These are phyloP conservation scores for Tachuris rubrigastra DNA, from an alignment of 2,113 vertebrate genomes.

Conservation along the genomic window DNA sequence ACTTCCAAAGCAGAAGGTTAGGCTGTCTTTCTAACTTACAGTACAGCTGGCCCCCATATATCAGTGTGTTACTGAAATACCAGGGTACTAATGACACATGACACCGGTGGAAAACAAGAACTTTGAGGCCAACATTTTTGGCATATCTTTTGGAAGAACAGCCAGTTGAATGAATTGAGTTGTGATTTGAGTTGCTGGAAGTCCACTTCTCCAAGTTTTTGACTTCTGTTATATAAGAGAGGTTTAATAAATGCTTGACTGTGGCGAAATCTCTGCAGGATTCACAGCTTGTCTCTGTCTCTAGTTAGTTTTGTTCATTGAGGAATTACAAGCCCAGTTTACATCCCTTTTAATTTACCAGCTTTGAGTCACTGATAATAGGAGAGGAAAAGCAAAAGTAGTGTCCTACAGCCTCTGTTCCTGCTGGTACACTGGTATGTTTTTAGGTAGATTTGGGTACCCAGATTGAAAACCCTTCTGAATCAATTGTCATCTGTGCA, in stretches of 20 bases:
- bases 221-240: background rate
- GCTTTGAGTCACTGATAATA: background rate
- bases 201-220: background rate
- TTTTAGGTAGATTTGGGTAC: background rate
- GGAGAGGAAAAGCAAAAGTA: background rate
- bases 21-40: background rate
- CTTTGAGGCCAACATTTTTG: conserved; percentile 20
- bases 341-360: background rate
- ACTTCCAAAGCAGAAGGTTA: background rate
- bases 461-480: background rate
- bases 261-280: background rate
- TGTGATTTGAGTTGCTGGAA: background rate
- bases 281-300: background rate
- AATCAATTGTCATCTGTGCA: background rate
- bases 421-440: background rate
- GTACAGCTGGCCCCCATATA: conserved; percentile 20
- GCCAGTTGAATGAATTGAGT: background rate
- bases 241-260: background rate
- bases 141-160: background rate
- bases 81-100: conserved; percentile 38
- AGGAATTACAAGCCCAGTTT: background rate
- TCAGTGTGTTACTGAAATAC: conserved; percentile 13
- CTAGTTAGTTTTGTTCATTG: background rate
- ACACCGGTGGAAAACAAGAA: conserved; percentile 43
- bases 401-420: background rate